Conservation (phyloP, 64 coral and sea anemone species). For the Catalaphyllia jardinei region DNA sequence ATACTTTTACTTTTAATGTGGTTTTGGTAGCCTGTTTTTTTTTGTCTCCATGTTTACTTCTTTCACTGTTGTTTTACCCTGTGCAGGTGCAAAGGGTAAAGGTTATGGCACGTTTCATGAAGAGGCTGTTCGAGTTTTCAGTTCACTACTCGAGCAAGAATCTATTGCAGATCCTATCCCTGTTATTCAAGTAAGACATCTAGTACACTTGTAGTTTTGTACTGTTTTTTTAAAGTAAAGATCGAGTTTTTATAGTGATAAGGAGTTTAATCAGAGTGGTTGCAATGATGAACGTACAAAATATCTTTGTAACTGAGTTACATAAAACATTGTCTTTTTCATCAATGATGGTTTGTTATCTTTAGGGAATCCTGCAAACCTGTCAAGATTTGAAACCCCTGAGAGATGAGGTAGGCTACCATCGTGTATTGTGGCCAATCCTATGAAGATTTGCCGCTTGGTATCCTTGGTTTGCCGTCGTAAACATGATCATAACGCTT, state of each 20-base stretch:
- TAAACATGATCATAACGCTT: background rate
- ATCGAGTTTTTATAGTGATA: no score
- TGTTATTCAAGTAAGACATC: slow-evolving; percentile 85
- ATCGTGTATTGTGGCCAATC: background rate
- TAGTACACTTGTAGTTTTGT: background rate
- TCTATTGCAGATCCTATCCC: slow-evolving; percentile 92
- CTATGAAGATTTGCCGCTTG: background rate
- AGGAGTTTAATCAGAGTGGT: background rate
- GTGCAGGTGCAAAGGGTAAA: slow-evolving; percentile 94
- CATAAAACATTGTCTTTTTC: background rate
- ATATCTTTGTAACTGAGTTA: no score
- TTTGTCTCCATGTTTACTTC: background rate
- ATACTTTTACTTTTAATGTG: background rate
- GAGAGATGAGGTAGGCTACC: slow-evolving; percentile 79
- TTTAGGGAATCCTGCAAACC: slow-evolving; percentile 95
- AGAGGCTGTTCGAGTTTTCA: slow-evolving; percentile 97
- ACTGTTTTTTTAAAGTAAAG: no score
- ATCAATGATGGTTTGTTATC: background rate
- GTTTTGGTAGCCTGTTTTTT: background rate
- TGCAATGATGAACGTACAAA: no score
- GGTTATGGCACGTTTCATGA: slow-evolving; percentile 96
- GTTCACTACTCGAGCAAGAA: slow-evolving; percentile 93
- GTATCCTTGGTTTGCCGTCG: background rate
- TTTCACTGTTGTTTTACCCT: background rate
- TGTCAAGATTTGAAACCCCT: slow-evolving; percentile 98